Evolutionary conservation across 2,797 vertebrate genomes (phyloP).

Genomic region (Glossophaga mutica): DNA sequence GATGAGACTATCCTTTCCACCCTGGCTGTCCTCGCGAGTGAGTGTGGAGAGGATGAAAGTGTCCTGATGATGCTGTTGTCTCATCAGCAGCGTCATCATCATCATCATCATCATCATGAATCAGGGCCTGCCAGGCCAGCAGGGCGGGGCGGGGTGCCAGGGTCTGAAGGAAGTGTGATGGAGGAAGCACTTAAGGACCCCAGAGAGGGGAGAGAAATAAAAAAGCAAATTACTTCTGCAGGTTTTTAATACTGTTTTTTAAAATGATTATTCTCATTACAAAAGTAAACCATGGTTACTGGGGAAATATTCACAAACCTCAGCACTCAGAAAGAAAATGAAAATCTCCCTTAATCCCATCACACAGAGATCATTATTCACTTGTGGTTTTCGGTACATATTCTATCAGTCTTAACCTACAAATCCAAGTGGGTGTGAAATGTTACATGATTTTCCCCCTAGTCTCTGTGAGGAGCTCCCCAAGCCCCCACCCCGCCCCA

Average conservation of each 20-base stretch:
- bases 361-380: not conserved
- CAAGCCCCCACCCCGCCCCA: not conserved
- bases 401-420: not conserved
- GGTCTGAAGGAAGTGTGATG: not conserved
- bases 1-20: not conserved
- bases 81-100: not conserved
- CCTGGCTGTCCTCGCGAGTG: not conserved
- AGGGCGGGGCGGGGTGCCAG: not conserved
- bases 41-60: not conserved
- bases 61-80: not conserved
- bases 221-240: not conserved
- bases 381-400: not conserved
- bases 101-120: not conserved
- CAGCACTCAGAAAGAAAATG: not conserved
- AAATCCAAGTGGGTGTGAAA: not conserved
- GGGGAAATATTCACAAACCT: constrained; percentile 21
- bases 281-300: not conserved
- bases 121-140: not conserved
- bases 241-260: not conserved
- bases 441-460: not conserved
- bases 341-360: not conserved
- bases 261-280: constrained; percentile 35
- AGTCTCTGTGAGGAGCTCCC: not conserved
- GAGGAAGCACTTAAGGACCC: not conserved
- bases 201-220: not conserved